Evolutionary conservation across 2,888 invertebrate species (phyloP).

Genomic region (Nemoura dubitans): DNA sequence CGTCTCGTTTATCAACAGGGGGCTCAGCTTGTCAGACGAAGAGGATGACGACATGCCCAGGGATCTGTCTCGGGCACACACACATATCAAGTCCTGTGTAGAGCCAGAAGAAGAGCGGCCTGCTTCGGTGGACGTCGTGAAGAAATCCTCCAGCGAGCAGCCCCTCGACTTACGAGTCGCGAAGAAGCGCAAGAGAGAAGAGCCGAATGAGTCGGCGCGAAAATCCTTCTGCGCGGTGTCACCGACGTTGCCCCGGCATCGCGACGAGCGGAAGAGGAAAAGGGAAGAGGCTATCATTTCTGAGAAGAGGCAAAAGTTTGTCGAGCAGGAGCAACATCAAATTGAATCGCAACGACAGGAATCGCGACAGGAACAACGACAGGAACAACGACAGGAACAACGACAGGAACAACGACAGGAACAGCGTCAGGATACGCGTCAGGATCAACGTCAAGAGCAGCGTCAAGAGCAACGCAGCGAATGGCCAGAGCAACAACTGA

Average conservation of each 20-base stretch:
- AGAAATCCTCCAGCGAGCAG: conserved; percentile 68
- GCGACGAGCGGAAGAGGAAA: conserved; percentile 45
- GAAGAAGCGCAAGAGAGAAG: conserved; percentile 62
- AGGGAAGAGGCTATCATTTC: conserved; percentile 43
- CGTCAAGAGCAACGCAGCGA: background rate
- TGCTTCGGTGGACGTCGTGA: conserved; percentile 54
- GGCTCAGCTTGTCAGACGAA: conserved; percentile 36
- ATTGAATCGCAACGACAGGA: background rate
- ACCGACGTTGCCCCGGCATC: background rate
- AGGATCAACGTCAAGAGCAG: background rate
- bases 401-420: conserved; percentile 24
- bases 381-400: conserved; percentile 21
- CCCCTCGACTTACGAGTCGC: conserved; percentile 79
- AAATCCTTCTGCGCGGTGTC: conserved; percentile 48
- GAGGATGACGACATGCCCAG: conserved; percentile 56
- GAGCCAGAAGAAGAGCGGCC: conserved; percentile 56
- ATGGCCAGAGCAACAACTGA: conserved; percentile 55
- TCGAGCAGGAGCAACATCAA: conserved; percentile 42
- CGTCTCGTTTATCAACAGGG: conserved; percentile 28
- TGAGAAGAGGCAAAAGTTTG: conserved; percentile 43
- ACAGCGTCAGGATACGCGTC: too few relatives aligned
- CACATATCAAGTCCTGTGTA: conserved; percentile 58
- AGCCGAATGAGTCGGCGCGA: conserved; percentile 49
- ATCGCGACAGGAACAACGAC: background rate
- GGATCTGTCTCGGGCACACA: conserved; percentile 59